These are phyloP conservation scores for Cyanocitta stelleri DNA, from an alignment of 2,113 vertebrate species.

Conservation along the genomic window DNA sequence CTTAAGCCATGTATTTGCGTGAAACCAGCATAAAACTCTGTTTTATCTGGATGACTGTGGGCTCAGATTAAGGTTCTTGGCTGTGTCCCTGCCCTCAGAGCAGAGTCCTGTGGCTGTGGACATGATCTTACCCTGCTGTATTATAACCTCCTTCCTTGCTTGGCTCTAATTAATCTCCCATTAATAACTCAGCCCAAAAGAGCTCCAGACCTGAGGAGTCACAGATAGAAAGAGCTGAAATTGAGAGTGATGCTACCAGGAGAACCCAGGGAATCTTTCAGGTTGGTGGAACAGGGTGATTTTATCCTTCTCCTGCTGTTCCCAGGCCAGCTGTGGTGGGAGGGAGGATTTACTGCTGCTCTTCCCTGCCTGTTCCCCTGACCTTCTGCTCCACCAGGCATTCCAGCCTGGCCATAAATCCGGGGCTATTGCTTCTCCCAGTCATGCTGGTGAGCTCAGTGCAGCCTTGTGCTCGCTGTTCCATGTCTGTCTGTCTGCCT, in stretches of 20 bases:
- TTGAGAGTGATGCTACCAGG: neutral
- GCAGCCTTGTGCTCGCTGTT: neutral
- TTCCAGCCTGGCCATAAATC: constrained; percentile 2
- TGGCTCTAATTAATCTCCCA: neutral
- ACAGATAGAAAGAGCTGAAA: neutral
- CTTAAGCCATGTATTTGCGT: neutral
- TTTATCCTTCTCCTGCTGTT: neutral
- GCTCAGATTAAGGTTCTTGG: neutral
- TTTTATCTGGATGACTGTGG: neutral
- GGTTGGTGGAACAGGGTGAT: neutral
- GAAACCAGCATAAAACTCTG: neutral
- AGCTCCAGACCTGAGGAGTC: neutral
- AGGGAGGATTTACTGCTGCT: constrained; percentile 30
- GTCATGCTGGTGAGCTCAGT: neutral
- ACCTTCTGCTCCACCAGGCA: constrained; percentile 12
- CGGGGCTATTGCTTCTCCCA: neutral
- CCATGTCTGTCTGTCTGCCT: neutral
- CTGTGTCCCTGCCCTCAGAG: neutral
- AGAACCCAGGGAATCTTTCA: neutral
- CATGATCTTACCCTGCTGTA: neutral
- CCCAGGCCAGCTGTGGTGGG: neutral
- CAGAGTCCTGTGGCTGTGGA: neutral
- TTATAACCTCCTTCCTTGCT: neutral
- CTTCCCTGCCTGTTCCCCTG: neutral
- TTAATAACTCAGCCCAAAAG: neutral